Percentiles rank a stretch among this genome's conserved stretches.
Evolutionary conservation across 2,113 vertebrate species (phyloP).

Genomic region (Melanotaenia duboulayi): DNA sequence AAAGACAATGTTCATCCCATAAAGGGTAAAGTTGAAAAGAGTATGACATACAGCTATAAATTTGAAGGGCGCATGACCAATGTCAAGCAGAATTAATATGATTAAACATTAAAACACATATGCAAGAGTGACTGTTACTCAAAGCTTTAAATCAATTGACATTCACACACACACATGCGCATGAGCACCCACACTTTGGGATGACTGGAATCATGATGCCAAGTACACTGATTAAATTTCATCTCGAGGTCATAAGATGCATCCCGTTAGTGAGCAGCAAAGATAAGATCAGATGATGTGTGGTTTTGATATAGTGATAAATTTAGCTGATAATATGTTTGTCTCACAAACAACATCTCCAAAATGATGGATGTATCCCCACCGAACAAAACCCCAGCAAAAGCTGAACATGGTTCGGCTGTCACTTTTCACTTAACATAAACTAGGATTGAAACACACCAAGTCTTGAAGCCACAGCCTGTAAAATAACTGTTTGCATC

Average conservation of each 20-base stretch:
- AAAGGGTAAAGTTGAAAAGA: neutral
- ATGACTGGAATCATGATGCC: neutral
- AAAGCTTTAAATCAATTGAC: neutral
- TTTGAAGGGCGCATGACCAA: neutral
- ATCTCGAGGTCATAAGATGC: constrained; percentile 28
- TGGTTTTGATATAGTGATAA: constrained; percentile 25
- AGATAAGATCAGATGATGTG: constrained; percentile 13
- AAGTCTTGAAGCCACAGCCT: neutral
- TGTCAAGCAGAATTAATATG: too few species aligned
- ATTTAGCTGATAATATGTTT: constrained; percentile 6
- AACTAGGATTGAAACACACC: neutral
- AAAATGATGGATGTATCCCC: neutral
- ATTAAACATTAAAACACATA: too few species aligned
- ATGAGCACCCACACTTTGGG: neutral
- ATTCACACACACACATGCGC: neutral
- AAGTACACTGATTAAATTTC: constrained; percentile 41
- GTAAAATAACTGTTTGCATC: constrained; percentile 2
- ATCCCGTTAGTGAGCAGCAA: constrained; percentile 27
- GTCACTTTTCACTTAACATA: neutral
- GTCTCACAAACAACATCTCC: neutral
- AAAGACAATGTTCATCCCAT: neutral
- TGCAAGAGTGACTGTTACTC: neutral
- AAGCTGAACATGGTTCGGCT: neutral
- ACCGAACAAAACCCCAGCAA: too few species aligned
- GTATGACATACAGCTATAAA: neutral